A percentile compares a stretch with the other conserved stretches of the same genome.
phyloP scores from a whole-genome alignment of 2,888 invertebrate species.

The Cistogaster globosa region DNA sequence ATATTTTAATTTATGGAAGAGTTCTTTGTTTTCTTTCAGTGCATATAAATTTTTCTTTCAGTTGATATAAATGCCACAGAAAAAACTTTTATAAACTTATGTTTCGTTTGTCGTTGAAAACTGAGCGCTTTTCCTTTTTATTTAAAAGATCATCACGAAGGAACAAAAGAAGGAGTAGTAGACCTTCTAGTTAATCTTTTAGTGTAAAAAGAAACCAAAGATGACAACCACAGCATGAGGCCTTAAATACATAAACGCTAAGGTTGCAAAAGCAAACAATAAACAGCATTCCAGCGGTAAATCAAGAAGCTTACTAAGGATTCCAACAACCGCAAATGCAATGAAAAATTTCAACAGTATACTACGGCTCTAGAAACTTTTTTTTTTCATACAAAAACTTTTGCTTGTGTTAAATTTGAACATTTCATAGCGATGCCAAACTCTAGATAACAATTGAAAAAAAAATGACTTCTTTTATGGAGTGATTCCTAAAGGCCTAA shows the following conservation, averaged over 20 bases:
- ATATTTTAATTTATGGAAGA: background rate
- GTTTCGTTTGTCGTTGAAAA: constrained; percentile 53
- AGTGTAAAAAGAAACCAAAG: constrained; percentile 69
- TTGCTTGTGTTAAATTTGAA: constrained; percentile 42
- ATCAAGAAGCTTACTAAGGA: constrained; percentile 72
- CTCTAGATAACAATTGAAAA: constrained; percentile 61
- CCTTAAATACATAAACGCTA: constrained; percentile 67
- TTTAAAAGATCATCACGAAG: constrained; percentile 41
- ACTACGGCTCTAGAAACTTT: constrained; percentile 46
- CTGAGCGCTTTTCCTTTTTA: constrained; percentile 9
- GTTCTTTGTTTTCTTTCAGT: constrained; percentile 15
- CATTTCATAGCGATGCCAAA: constrained; percentile 66
- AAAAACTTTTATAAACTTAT: constrained; percentile 60
- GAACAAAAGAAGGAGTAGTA: constrained; percentile 62
- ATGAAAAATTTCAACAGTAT: constrained; percentile 50
- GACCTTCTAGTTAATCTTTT: constrained; percentile 69
- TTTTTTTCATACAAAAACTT: constrained; percentile 7
- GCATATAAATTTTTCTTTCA: too few relatives aligned
- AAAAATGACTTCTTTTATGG: constrained; percentile 61
- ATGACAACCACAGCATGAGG: constrained; percentile 71
- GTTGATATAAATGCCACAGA: constrained; percentile 48
- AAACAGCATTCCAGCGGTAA: constrained; percentile 72
- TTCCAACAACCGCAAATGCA: constrained; percentile 65
- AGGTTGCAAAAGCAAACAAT: constrained; percentile 64
- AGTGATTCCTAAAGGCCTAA: constrained; percentile 66